Percentiles rank a stretch among this genome's conserved stretches.
phyloP scores from a whole-genome alignment of 1,140 invertebrate genomes.

The Zaprionus camerounensis region DNA sequence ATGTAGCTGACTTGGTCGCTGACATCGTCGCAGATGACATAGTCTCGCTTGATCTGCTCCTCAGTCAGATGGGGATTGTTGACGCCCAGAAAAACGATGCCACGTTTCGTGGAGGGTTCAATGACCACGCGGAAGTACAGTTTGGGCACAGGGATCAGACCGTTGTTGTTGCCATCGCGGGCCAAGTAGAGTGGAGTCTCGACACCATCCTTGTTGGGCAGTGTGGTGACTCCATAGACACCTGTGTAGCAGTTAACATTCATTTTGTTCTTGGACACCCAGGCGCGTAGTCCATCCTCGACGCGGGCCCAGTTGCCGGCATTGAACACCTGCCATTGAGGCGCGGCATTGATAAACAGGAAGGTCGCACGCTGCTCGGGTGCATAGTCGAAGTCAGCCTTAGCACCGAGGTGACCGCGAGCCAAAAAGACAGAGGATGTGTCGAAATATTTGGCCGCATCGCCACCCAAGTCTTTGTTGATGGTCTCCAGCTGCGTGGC shows the following conservation, averaged over 20 bases:
- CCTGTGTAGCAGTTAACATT: slow-evolving; percentile 87
- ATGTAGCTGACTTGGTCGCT: slow-evolving; percentile 85
- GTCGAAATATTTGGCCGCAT: slow-evolving; percentile 70
- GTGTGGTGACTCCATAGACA: slow-evolving; percentile 85
- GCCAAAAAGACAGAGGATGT: slow-evolving; percentile 84
- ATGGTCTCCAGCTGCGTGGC: slow-evolving; percentile 75
- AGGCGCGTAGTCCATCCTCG: slow-evolving; percentile 84
- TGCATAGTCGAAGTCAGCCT: slow-evolving; percentile 88
- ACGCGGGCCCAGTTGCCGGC: slow-evolving; percentile 87
- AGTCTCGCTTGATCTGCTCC: slow-evolving; percentile 78
- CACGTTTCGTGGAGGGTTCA: slow-evolving; percentile 84
- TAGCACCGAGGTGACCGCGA: slow-evolving; percentile 88
- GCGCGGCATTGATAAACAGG: slow-evolving; percentile 88
- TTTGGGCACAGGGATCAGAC: slow-evolving; percentile 85
- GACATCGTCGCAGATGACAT: slow-evolving; percentile 86
- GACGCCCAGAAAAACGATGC: slow-evolving; percentile 86
- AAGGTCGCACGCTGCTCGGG: slow-evolving; percentile 88
- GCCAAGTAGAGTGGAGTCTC: slow-evolving; percentile 85
- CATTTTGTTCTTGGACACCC: slow-evolving; percentile 72
- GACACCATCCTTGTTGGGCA: slow-evolving; percentile 85
- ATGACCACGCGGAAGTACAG: slow-evolving; percentile 87
- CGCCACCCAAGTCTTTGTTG: slow-evolving; percentile 70
- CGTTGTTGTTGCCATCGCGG: slow-evolving; percentile 77
- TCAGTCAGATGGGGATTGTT: slow-evolving; percentile 86
- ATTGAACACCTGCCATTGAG: slow-evolving; percentile 88